A percentile compares a stretch with the other conserved stretches of the same genome.
Conservation (phyloP, 2,888 invertebrate genomes). For the Empis livida region DNA sequence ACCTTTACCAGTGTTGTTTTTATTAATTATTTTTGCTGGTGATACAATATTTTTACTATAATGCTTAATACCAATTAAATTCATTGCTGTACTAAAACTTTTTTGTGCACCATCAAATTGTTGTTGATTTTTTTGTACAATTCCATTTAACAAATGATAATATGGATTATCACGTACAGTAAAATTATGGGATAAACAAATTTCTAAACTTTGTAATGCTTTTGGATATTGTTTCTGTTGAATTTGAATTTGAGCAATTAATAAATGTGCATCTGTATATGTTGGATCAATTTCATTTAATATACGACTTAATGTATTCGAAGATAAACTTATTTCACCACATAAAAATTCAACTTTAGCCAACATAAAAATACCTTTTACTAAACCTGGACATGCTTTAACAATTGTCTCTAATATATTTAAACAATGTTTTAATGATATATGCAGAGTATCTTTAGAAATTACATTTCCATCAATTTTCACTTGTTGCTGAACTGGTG, state of each 20-base stretch:
- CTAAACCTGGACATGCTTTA: slow-evolving; percentile 71
- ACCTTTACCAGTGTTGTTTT: slow-evolving; percentile 17
- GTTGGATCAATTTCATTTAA: slow-evolving; percentile 62
- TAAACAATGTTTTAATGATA: slow-evolving; percentile 45
- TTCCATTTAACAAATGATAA: slow-evolving; percentile 76
- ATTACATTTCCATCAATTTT: slow-evolving; percentile 25
- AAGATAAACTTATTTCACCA: slow-evolving; percentile 62
- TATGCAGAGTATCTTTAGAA: slow-evolving; percentile 38
- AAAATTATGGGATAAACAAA: slow-evolving; percentile 85
- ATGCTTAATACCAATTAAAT: slow-evolving; percentile 41
- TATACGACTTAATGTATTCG: slow-evolving; percentile 56
- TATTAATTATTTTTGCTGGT: slow-evolving; percentile 25
- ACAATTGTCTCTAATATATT: slow-evolving; percentile 58
- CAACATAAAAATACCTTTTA: slow-evolving; percentile 50
- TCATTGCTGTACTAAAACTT: slow-evolving; percentile 62
- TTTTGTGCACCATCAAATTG: slow-evolving; percentile 59
- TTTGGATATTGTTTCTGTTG: slow-evolving; percentile 54
- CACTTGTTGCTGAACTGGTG: slow-evolving; percentile 48
- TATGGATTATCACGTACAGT: slow-evolving; percentile 81
- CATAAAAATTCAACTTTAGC: slow-evolving; percentile 70
- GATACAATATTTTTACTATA: slow-evolving; percentile 18
- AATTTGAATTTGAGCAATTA: slow-evolving; percentile 76
- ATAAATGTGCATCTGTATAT: slow-evolving; percentile 68
- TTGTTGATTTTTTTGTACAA: slow-evolving; percentile 63
- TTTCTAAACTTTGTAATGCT: slow-evolving; percentile 77